Evolutionary conservation across 2,113 vertebrate genomes (phyloP).

Genomic region (Tyto alba): DNA sequence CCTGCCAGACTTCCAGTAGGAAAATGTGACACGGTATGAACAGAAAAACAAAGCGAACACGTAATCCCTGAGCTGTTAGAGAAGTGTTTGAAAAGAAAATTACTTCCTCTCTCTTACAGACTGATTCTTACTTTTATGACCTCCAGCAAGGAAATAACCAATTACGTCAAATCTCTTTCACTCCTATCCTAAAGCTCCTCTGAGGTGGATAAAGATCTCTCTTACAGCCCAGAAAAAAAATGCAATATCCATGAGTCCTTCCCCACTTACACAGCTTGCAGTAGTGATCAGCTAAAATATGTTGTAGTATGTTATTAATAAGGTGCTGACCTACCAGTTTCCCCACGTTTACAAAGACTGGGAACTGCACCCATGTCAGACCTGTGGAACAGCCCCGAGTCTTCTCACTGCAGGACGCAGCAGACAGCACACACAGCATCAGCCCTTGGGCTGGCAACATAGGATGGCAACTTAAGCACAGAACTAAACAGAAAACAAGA

Average conservation of each 20-base stretch:
- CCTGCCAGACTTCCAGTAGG: not conserved
- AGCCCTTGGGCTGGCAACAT: not conserved
- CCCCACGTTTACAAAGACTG: no score
- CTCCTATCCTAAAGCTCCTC: not conserved
- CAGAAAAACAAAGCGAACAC: not conserved
- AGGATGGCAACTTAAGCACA: not conserved
- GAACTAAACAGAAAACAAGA: no score
- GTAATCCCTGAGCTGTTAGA: not conserved
- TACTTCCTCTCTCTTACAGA: not conserved
- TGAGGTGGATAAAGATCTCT: not conserved
- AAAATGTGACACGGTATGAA: not conserved
- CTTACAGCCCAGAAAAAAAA: not conserved
- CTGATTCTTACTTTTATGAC: not conserved
- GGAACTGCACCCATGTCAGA: not conserved
- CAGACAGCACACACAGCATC: not conserved
- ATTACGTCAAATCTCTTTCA: not conserved
- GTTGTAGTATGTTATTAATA: fast-evolving
- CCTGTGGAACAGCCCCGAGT: fast-evolving
- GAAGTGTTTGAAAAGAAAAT: not conserved
- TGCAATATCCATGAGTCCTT: not conserved
- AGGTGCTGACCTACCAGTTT: not conserved
- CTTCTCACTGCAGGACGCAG: not conserved
- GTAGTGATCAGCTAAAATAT: no score
- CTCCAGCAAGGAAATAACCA: not conserved
- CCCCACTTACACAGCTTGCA: not conserved